Percentiles rank a stretch among this genome's conserved stretches.
These are phyloP conservation scores for Trachymyrmex septentrionalis DNA, from an alignment of 1,140 invertebrate species.

Conservation along the genomic window DNA sequence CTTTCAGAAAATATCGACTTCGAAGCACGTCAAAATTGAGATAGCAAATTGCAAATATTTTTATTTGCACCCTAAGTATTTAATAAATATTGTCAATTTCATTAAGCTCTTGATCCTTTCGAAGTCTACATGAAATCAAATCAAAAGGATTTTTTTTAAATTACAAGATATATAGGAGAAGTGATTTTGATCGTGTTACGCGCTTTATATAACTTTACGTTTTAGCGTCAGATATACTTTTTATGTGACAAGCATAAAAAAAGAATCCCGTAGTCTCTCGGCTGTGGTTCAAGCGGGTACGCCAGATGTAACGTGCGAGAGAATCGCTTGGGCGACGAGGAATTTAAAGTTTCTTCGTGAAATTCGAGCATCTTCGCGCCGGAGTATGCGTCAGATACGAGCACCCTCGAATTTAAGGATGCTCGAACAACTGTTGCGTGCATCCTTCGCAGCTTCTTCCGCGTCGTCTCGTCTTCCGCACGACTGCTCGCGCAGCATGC, in stretches of 20 bases:
- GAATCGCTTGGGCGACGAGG: background rate
- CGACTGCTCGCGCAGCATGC: constrained; percentile 57
- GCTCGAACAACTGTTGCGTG: constrained; percentile 64
- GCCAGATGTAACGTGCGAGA: background rate
- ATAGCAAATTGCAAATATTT: no score
- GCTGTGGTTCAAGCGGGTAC: background rate
- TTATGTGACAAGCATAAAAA: background rate
- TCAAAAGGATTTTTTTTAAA: background rate
- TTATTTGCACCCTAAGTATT: background rate
- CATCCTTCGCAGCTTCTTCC: constrained; percentile 63
- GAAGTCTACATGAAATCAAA: background rate
- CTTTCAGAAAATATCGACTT: no score
- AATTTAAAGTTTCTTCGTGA: constrained; percentile 25
- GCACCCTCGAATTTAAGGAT: constrained; percentile 62
- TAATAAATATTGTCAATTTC: background rate
- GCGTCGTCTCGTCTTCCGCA: constrained; percentile 58
- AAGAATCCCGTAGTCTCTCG: background rate
- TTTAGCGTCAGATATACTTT: background rate
- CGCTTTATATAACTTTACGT: background rate
- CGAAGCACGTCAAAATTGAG: no score
- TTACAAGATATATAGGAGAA: background rate
- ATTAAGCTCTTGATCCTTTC: background rate
- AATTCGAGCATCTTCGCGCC: constrained; percentile 39
- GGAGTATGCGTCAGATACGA: constrained; percentile 30
- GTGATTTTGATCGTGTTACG: constrained; percentile 2